Base-by-base conservation (phyloP, 2,113 vertebrate genomes). In the Picathartes gymnocephalus region DNA sequence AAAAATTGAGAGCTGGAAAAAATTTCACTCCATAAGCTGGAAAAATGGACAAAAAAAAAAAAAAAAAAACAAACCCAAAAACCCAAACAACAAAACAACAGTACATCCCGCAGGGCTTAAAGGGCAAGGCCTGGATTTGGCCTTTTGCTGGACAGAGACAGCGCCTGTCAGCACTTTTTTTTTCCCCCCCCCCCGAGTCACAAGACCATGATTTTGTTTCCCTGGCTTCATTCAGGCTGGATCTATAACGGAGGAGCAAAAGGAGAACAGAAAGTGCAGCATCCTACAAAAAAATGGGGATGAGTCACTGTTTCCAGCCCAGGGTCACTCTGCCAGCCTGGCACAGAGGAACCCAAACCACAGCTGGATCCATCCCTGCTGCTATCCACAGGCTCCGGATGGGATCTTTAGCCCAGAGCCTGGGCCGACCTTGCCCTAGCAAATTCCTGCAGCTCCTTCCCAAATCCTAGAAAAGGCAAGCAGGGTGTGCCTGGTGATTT, bases 221-320 rank as follows among this genome's bases (percentile, higher is more conserved):
- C 93, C 61, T 86, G 81, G 54, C 80, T 95, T 85, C 68, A 51
- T 35, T 91, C 11, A 4, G 82, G 53, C 93, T 85, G 81, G 54
- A 70, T 70, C 74, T 65, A 86, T 57, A 71, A 71, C 10, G 1
- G 79, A 69, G 35, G 45, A n/a, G n/a, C 23, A 90, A 96, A 97
- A 96, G 80, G 56, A 95, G 96, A 97, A 97, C 96, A 95, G 96
- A 97, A 97, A 97, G 92, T 78, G 88, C 86, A 93, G 54, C 84
- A 82, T 92, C 93, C 62, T 39, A 92, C 72, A 92, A 81, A 95
- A 90, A 57, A 68, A 51, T 5, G 58, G 33, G 33, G 3, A 44
- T 95, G 93, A 96, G 90, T 96, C 87, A 96, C 50, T 56, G 31
- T 50, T 91, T 95, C 95, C 92, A 65, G 44, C 13, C 13, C 0